Percentiles rank a stretch among this genome's conserved stretches.
Evolutionary conservation across 2,797 vertebrate species (phyloP).

Genomic region (Spea hammondii): DNA sequence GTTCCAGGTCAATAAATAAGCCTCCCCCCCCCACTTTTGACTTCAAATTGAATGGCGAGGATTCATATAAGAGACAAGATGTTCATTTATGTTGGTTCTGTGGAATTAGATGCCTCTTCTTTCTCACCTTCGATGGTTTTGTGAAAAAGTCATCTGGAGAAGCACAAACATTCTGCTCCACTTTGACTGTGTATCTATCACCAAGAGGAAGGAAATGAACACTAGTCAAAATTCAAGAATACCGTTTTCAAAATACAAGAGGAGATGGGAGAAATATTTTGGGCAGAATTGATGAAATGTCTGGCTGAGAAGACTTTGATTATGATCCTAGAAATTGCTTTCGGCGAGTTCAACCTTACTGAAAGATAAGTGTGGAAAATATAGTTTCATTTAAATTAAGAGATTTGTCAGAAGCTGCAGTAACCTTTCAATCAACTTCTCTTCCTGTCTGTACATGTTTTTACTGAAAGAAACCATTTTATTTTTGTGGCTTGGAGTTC

Average conservation of each 20-base stretch:
- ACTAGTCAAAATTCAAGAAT: constrained; percentile 23
- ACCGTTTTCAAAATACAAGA: neutral
- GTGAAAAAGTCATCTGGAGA: constrained; percentile 4
- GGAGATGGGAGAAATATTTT: constrained; percentile 40
- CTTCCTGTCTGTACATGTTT: constrained; percentile 17
- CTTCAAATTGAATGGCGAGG: neutral
- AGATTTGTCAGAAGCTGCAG: constrained; percentile 27
- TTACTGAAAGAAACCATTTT: neutral
- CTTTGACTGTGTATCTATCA: constrained; percentile 11
- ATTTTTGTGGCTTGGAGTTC: constrained; percentile 13
- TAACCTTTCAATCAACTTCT: constrained; percentile 13
- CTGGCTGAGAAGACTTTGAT: constrained; percentile 14
- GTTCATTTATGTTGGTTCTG: neutral
- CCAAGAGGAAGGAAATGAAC: constrained; percentile 12
- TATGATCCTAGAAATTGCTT: constrained; percentile 49
- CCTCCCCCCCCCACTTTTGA: neutral
- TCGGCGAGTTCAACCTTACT: constrained; percentile 21
- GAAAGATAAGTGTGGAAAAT: constrained; percentile 47
- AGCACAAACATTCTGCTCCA: constrained; percentile 1
- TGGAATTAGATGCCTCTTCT: neutral
- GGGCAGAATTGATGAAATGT: constrained; percentile 34
- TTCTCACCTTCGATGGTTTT: neutral
- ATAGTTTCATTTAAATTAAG: constrained; percentile 24
- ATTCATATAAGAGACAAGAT: neutral
- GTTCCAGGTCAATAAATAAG: too few species aligned